Base-by-base conservation (phyloP, 2,113 vertebrate species). In the Chamaea fasciata region DNA sequence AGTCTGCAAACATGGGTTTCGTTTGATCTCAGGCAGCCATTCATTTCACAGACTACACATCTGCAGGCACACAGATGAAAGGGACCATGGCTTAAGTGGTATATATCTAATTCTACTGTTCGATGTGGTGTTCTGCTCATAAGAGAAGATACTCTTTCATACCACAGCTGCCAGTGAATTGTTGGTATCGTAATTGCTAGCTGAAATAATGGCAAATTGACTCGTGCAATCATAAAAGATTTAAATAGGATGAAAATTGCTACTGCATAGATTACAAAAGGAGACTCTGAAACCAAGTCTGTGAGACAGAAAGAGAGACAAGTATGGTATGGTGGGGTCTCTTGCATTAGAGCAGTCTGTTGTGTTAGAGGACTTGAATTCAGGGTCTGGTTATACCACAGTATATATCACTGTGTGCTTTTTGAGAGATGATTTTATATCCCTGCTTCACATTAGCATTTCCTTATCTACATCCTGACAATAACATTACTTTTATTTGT, bases 231-330 rank as follows among this genome's bases (percentile, higher is more conserved):
- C 94, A 97, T 95, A 94, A 92, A 96, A 96, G 95, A 96, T 97
- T 96, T 96, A 96, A 97, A 96, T 96, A 96, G 95, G 94, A 87
- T 95, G 94, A 95, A 96, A 97, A 94, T 96, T 96, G 83, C 94
- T 94, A 89, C 86, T 94, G 83, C 90, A 24, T 60, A 68, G 87
- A 93, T 93, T 93, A 96, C 92, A 95, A 96, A 90, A 93, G 93
- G 71, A 92, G 83, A 75, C 69, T 91, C 68, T 83, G 88, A 88
- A 96, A 96, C 75, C 63, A 91, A 97, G 87, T 92, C 65, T 94
- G 39, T 82, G 83, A 95, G 79, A 92, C 59, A 78, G 68, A 89
- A 50, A 83, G 71, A 79, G 37, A 44, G 68, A 91, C 30, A 85
- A 95, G 64, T 90, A 60, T 0, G 27, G 7, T 75, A 19, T 90